phyloP scores from a whole-genome alignment of 2,113 vertebrate species.

The Hemiprocne comata region DNA sequence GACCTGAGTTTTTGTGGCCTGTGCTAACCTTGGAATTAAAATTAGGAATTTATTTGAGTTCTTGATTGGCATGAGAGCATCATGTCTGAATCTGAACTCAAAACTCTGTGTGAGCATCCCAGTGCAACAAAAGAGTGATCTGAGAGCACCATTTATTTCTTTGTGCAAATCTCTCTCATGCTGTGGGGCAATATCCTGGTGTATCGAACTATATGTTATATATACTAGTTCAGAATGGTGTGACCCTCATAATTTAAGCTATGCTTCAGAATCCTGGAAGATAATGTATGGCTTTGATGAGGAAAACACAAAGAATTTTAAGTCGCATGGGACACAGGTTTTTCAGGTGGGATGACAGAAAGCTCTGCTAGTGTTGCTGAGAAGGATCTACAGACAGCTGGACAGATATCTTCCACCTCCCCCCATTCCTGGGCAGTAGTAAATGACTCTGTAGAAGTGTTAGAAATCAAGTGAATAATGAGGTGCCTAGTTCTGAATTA shows the following conservation, averaged over 20 bases:
- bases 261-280: neutral
- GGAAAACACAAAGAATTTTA: neutral
- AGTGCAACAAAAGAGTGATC: neutral
- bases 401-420: neutral
- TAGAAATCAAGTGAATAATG: neutral
- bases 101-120: neutral
- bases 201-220: neutral
- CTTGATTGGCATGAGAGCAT: neutral
- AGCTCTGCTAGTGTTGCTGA: neutral
- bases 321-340: neutral
- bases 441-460: neutral
- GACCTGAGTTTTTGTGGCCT: neutral
- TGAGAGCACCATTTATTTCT: accelerated
- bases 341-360: neutral
- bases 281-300: neutral
- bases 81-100: neutral
- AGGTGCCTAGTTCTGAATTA: neutral
- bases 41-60: neutral
- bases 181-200: neutral
- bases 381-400: neutral
- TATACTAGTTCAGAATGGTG: neutral
- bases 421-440: neutral
- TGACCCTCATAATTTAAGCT: neutral
- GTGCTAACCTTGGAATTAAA: neutral
- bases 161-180: neutral